Evolutionary conservation across 2,113 vertebrate species (phyloP).

Genomic region (Cyprinodon brontotheroides): DNA sequence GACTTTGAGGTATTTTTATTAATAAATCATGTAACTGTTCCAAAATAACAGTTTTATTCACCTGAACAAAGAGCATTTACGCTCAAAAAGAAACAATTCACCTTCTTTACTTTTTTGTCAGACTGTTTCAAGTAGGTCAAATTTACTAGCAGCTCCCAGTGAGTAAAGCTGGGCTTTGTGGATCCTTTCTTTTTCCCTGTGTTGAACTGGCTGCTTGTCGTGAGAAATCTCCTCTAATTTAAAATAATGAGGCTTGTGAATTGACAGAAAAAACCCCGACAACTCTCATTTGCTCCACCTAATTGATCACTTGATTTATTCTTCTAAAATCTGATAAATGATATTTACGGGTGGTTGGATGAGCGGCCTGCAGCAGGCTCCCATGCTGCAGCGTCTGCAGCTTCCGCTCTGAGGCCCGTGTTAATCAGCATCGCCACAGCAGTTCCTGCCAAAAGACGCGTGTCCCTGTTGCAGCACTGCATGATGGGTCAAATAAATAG

Average conservation of each 20-base stretch:
- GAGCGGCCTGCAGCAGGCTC: slow-evolving; percentile 75
- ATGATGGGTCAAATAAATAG: neutral
- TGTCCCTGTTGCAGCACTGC: slow-evolving; percentile 83
- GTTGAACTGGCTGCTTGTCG: too few species aligned
- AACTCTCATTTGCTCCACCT: neutral
- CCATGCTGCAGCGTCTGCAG: slow-evolving; percentile 72
- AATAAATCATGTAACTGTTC: too few species aligned
- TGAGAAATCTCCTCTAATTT: too few species aligned
- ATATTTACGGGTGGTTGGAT: slow-evolving; percentile 48
- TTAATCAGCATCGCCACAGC: slow-evolving; percentile 87
- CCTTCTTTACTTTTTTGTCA: too few species aligned
- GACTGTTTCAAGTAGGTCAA: too few species aligned
- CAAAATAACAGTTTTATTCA: too few species aligned
- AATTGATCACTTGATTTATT: neutral
- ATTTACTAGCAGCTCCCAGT: too few species aligned
- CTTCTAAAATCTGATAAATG: neutral
- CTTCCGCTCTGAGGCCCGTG: slow-evolving; percentile 59
- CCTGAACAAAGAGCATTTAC: too few species aligned
- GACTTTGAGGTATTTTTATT: too few species aligned
- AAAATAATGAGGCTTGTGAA: neutral
- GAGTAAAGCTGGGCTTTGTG: too few species aligned
- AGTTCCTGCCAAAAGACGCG: slow-evolving; percentile 83
- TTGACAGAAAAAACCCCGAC: neutral
- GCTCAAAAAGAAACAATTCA: too few species aligned
- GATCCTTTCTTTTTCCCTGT: too few species aligned